These are phyloP conservation scores for Agrochola circellaris DNA, from an alignment of 2,888 invertebrate genomes.

Conservation along the genomic window DNA sequence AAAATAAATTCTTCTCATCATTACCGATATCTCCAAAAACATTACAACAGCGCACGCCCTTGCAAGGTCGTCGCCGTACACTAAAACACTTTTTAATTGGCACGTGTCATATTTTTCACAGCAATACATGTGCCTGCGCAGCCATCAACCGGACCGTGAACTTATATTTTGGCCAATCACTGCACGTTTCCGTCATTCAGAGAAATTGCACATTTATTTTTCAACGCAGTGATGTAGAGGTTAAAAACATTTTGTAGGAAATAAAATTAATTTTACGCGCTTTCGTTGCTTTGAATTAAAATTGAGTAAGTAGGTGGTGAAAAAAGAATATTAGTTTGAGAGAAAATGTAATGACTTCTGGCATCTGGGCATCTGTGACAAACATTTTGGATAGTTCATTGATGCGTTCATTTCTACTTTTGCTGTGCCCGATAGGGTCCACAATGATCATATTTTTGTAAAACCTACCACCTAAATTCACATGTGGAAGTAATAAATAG, in stretches of 20 bases:
- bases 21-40: constrained; percentile 7
- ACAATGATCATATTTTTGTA: too few relatives aligned
- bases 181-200: constrained; percentile 28
- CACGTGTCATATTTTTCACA: constrained; percentile 42
- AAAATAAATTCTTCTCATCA: background rate
- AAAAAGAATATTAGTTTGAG: background rate
- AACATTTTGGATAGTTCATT: constrained; percentile 5
- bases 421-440: too few relatives aligned
- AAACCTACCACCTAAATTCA: too few relatives aligned
- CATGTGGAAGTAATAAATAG: too few relatives aligned
- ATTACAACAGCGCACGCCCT: constrained; percentile 29
- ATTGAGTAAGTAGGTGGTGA: background rate
- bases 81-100: constrained; percentile 57
- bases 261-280: constrained; percentile 1
- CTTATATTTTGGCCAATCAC: constrained; percentile 56
- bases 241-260: constrained; percentile 25
- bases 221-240: constrained; percentile 14
- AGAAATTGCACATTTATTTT: constrained; percentile 44
- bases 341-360: background rate
- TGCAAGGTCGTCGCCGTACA: constrained; percentile 53
- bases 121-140: constrained; percentile 42
- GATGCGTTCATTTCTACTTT: background rate
- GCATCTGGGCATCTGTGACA: background rate
- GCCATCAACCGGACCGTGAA: constrained; percentile 64
- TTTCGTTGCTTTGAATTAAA: constrained; percentile 10